Conservation (phyloP, 2,888 invertebrate species). For the Lycophotia porphyrea region DNA sequence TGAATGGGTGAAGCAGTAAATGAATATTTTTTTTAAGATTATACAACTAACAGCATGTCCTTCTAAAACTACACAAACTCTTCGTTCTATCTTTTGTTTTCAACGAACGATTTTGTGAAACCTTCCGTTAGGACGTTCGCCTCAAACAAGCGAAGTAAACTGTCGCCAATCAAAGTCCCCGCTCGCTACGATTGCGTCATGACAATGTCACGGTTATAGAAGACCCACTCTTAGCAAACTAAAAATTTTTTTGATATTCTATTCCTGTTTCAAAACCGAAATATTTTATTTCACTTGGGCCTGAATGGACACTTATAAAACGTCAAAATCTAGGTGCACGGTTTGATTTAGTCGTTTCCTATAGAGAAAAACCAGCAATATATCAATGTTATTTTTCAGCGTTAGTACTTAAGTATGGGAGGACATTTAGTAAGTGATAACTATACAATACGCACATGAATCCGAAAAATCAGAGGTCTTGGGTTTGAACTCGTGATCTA, state of each 20-base stretch:
- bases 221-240: constrained; percentile 16
- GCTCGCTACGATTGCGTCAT: constrained; percentile 21
- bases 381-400: background rate
- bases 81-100: background rate
- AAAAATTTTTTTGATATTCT: background rate
- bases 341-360: background rate
- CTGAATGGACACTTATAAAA: background rate
- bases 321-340: background rate
- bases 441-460: no score
- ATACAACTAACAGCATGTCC: background rate
- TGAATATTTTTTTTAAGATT: background rate
- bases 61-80: background rate
- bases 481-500: background rate
- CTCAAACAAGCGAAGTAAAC: constrained; percentile 46
- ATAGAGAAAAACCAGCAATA: background rate
- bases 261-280: background rate
- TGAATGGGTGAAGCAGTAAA: no score
- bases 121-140: constrained; percentile 11
- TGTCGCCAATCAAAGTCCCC: constrained; percentile 40
- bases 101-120: constrained; percentile 3
- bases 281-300: background rate
- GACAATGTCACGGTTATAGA: constrained; percentile 12
- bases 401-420: background rate
- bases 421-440: no score
- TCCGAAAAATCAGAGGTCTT: background rate